Conservation (phyloP, 2,888 invertebrate genomes). For the Nasonia oneida region DNA sequence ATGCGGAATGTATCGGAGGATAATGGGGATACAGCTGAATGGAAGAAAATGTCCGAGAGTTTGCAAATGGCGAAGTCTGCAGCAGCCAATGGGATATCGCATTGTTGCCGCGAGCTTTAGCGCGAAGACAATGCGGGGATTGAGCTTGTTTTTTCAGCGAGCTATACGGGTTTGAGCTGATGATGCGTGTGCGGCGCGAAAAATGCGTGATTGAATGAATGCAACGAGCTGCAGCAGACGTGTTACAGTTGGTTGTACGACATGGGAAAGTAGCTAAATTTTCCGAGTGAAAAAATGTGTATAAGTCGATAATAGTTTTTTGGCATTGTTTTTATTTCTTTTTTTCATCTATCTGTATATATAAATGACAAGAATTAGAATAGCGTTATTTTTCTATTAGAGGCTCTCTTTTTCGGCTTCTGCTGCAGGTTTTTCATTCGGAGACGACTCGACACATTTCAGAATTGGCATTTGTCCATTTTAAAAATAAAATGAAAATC, state of each 20-base stretch:
- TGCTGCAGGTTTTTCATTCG: background rate
- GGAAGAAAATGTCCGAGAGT: background rate
- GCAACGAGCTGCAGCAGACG: background rate
- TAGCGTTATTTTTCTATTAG: background rate
- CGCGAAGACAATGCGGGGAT: background rate
- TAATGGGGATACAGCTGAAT: background rate
- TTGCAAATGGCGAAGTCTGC: constrained; percentile 8
- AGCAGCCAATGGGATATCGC: background rate
- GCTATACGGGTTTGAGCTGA: background rate
- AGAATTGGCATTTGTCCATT: constrained; percentile 40
- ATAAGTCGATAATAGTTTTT: too few relatives aligned
- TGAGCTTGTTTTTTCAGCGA: background rate
- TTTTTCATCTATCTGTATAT: too few relatives aligned
- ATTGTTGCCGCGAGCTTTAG: background rate
- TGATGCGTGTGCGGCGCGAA: background rate
- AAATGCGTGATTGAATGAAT: background rate
- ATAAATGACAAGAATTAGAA: too few relatives aligned
- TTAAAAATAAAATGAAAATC: constrained; percentile 34
- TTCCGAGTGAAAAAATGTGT: too few relatives aligned
- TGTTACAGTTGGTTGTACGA: background rate
- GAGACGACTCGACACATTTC: constrained; percentile 29
- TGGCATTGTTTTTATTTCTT: too few relatives aligned
- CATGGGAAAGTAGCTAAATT: background rate
- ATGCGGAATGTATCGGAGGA: background rate
- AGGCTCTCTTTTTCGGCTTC: background rate